Evolutionary conservation across 2,888 invertebrate genomes (phyloP).

Genomic region (Lordiphosa fenestrarum): DNA sequence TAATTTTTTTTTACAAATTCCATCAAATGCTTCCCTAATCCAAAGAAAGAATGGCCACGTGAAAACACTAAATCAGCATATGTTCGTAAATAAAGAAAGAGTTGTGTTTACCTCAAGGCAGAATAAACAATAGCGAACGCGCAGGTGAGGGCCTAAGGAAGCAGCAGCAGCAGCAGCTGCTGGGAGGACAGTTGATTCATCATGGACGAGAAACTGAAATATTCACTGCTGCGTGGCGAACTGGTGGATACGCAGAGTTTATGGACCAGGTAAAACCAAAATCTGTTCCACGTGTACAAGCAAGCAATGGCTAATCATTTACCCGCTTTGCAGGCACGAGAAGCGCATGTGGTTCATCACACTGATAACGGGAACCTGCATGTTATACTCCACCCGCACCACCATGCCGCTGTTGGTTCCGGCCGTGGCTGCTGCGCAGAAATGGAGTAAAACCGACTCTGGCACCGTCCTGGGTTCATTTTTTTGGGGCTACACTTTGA

Average conservation of each 20-base stretch:
- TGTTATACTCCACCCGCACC: conserved; percentile 85
- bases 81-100: conserved; percentile 18
- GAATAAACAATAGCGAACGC: conserved; percentile 17
- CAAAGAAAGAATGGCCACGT: conserved; percentile 51
- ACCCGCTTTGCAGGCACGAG: conserved; percentile 79
- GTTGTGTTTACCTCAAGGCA: neutral
- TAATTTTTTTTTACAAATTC: conserved; percentile 6
- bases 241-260: conserved; percentile 79
- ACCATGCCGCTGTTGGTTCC: conserved; percentile 85
- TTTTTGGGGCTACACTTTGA: conserved; percentile 88
- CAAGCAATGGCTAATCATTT: conserved; percentile 13
- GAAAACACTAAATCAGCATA: conserved; percentile 32
- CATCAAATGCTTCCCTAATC: conserved; percentile 33
- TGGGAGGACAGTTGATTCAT: conserved; percentile 3
- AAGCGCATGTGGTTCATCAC: conserved; percentile 83
- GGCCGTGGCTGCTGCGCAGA: conserved; percentile 83
- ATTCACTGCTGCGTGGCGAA: conserved; percentile 79
- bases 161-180: conserved; percentile 19
- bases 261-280: conserved; percentile 77
- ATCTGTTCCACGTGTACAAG: neutral
- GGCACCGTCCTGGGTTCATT: conserved; percentile 87
- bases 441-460: conserved; percentile 86
- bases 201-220: conserved; percentile 79
- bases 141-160: conserved; percentile 18
- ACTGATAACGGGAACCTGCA: conserved; percentile 84